phyloP scores from a whole-genome alignment of 2,797 vertebrate genomes.

The Todus mexicanus region DNA sequence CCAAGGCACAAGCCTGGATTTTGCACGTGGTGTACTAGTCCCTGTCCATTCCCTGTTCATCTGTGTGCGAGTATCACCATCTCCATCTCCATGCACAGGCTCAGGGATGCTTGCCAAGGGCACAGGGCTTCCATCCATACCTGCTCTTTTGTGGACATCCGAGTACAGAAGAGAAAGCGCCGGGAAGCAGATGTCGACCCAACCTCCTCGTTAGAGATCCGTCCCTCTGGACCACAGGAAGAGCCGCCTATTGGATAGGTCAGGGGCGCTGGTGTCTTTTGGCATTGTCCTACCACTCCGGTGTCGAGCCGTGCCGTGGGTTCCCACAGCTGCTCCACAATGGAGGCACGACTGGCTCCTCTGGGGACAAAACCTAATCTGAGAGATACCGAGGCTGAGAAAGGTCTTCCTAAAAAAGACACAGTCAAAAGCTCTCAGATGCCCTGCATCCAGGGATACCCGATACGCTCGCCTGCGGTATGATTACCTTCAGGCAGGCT shows the following conservation, averaged over 20 bases:
- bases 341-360: conserved; percentile 63
- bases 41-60: not conserved
- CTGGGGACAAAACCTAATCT: conserved; percentile 75
- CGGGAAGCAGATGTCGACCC: conserved; percentile 16
- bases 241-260: not conserved
- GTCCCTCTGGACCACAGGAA: not conserved
- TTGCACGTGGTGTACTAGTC: too few species aligned
- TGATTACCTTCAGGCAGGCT: conserved; percentile 52
- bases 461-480: conserved; percentile 40
- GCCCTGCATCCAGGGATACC: conserved; percentile 61
- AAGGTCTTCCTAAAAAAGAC: conserved; percentile 70
- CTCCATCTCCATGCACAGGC: not conserved
- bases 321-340: conserved; percentile 77
- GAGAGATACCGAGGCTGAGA: conserved; percentile 68
- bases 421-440: conserved; percentile 55
- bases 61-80: fast-evolving
- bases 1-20: not conserved
- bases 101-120: not conserved
- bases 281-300: conserved; percentile 21
- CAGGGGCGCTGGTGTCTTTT: not conserved
- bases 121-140: not conserved
- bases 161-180: not conserved
- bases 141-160: not conserved
- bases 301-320: not conserved
- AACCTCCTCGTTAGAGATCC: not conserved